Evolutionary conservation across 2,113 vertebrate species (phyloP).

Genomic region (Todiramphus saurophagus): DNA sequence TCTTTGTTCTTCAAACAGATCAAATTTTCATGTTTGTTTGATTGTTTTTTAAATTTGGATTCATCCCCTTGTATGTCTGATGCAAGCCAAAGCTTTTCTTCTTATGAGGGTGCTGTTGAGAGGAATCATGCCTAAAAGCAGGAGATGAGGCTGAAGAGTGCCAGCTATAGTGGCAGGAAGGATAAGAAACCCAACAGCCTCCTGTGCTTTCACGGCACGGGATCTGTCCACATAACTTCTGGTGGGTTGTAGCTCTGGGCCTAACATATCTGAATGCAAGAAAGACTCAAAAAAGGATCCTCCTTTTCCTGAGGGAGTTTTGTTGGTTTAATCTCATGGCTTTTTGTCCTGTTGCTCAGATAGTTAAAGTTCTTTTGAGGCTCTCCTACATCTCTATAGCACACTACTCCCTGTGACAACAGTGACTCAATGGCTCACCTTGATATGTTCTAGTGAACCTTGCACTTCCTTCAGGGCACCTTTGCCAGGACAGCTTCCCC

Average conservation of each 20-base stretch:
- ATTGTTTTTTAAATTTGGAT: neutral
- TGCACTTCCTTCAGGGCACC: neutral
- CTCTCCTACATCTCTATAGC: neutral
- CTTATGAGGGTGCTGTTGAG: neutral
- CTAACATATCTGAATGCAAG: neutral
- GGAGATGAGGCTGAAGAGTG: neutral
- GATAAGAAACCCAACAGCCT: neutral
- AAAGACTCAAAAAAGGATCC: neutral
- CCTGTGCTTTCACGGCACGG: neutral
- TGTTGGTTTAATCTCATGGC: neutral
- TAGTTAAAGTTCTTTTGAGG: neutral
- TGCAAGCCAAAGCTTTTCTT: neutral
- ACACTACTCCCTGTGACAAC: neutral
- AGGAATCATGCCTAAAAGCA: neutral
- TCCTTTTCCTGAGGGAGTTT: neutral
- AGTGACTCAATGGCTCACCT: neutral
- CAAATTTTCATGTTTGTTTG: neutral
- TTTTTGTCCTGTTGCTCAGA: neutral
- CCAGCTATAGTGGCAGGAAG: neutral
- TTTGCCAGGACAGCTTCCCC: neutral
- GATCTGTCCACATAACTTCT: neutral
- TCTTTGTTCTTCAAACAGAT: no score
- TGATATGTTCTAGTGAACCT: rapidly evolving
- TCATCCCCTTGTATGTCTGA: neutral
- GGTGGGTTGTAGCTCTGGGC: neutral